Evolutionary conservation across 2,888 invertebrate genomes (phyloP), one percentile per base, ranked within the genome.

Genomic region (Eupithecia subfuscata): DNA sequence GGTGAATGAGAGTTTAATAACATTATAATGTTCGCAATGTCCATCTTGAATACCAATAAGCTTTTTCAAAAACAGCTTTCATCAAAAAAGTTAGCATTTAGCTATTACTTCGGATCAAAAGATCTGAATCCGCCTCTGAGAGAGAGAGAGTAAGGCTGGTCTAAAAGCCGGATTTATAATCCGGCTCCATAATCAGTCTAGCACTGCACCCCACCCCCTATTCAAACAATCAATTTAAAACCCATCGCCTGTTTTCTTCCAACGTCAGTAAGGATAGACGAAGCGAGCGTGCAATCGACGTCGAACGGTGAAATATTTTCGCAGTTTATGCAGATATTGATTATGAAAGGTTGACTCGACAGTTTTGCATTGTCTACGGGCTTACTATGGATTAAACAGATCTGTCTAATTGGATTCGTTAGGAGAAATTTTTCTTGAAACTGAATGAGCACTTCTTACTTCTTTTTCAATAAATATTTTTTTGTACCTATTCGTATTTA

Each of bases 301-400:
- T 71, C 18, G 74, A 75, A 60, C 70, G 64, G n/a, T 75, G 70
- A 72, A 75, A 74, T 78, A 71, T 74, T 78, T 69, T 84, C 80
- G 85, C 77, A 72, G 70, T 73, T 77, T 75, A 75, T 77, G 74
- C 77, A 84, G 85, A 88, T 88, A 92, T 91, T 92, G 89, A 92
- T 92, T 91, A 89, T 87, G 85, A 85, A 89, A 88, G 78, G 89
- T 88, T 91, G 91, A 90, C 87, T 91, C 88, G 86, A 87, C 92
- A 89, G 84, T 90, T 92, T 91, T 70, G 48, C 90, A 86, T 89
- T 89, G 86, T 88, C 87, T 87, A 64, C 67, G 74, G 56, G 85
- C 87, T 88, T 86, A 85, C 83, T 85, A 11, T 56, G 11, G 52
- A 56, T 56, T 22, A 22, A 22, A 56, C 22, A n/a, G 86, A 88